Evolutionary conservation across 2,888 invertebrate species (phyloP), one percentile per base, ranked within the genome.

Genomic region (Cosmia trapezina): DNA sequence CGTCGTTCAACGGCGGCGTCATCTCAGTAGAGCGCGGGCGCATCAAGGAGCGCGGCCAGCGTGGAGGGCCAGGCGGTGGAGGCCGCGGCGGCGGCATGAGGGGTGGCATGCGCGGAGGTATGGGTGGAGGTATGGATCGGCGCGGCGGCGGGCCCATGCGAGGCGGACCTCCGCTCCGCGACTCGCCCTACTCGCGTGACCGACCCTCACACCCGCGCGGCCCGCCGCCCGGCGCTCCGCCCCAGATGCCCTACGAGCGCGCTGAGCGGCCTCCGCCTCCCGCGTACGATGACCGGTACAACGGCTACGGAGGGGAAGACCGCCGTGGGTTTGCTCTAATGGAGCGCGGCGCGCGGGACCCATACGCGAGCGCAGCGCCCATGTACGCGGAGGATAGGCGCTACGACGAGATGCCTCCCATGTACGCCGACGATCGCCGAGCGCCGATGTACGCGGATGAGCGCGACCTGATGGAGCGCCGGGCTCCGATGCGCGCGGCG

Each of bases 11-110:
- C 94, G 98, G 98, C 41, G 97, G 97, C 67, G 97, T 97, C 77
- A 98, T 99, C 86, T 98, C 98, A 76, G 99, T 99, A 6, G 98
- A 99, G 92, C 97, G 97, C 83, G 98, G 98, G 0, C 97, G 98
- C 57, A 97, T 98, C 66, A 98, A 98, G 92, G 97, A 98, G 76
- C 97, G 97, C 61, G 96, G 97, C 0, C 94, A 96, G 74, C 96
- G 97, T 62, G 96, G 96, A 19, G 96, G 96, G 22, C 95, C 96
- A 12, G 94, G 94, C 28, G 94, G 93, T 6, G 93, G 75, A 11
- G 76, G 94, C 2, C 93, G 94, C 9, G 94, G 96, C 70, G 89
- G 91, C n/a, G 87, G 86, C 53, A 87, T 86, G 87, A 95, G 91
- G 89, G 97, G 96, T 77, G 97, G 96, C 76, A 91, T 92, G 81